These are phyloP conservation scores for Sandelia bainsii DNA, from an alignment of 2,797 vertebrate genomes.

Conservation along the genomic window DNA sequence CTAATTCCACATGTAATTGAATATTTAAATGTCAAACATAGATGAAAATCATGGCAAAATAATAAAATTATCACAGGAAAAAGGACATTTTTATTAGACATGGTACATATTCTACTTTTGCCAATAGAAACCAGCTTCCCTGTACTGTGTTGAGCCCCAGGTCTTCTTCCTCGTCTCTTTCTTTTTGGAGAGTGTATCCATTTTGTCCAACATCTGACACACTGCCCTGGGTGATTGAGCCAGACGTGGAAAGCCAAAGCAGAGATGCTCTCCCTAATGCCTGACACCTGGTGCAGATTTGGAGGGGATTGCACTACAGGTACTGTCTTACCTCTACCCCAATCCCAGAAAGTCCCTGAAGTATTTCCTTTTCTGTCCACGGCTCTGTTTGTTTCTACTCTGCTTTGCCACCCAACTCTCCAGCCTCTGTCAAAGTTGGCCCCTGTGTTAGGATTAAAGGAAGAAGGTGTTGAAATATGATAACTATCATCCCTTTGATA, in stretches of 20 bases:
- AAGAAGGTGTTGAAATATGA: slow-evolving; percentile 58
- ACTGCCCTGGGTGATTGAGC: slow-evolving; percentile 76
- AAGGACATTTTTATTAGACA: slow-evolving; percentile 48
- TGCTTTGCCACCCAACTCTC: slow-evolving; percentile 73
- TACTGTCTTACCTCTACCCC: slow-evolving; percentile 75
- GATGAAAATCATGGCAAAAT: slow-evolving; percentile 62
- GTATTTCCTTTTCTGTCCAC: slow-evolving; percentile 76
- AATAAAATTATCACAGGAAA: slow-evolving; percentile 58
- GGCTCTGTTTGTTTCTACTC: slow-evolving; percentile 72
- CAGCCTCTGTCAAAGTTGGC: slow-evolving; percentile 34
- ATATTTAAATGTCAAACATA: slow-evolving; percentile 74
- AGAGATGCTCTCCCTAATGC: slow-evolving; percentile 79
- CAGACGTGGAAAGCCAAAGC: slow-evolving; percentile 77
- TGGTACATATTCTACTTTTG: slow-evolving; percentile 35
- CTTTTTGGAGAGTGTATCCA: slow-evolving; percentile 56
- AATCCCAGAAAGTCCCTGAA: slow-evolving; percentile 81
- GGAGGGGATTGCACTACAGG: slow-evolving; percentile 79
- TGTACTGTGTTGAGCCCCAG: slow-evolving; percentile 22
- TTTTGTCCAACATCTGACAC: slow-evolving; percentile 78
- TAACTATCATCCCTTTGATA: slow-evolving; percentile 46
- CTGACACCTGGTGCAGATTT: slow-evolving; percentile 84
- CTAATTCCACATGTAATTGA: slow-evolving; percentile 71
- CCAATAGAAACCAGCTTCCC: slow-evolving; percentile 26
- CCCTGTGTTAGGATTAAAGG: slow-evolving; percentile 63
- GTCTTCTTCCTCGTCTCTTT: slow-evolving; percentile 40